phyloP scores from a whole-genome alignment of 1,140 invertebrate genomes.

The Pectinophora gossypiella region DNA sequence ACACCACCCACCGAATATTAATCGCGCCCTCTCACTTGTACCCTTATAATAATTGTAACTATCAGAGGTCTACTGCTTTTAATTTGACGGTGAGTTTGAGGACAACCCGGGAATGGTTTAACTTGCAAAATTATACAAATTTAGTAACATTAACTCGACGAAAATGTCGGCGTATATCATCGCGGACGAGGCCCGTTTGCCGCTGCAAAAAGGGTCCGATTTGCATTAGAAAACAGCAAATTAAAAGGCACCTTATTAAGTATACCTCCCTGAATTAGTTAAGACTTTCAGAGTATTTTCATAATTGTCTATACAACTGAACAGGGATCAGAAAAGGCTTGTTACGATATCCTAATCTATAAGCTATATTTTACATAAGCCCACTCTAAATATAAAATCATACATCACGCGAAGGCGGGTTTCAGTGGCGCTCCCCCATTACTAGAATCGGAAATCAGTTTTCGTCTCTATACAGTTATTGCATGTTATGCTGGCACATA shows the following conservation, averaged over 20 bases:
- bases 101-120: conserved; percentile 27
- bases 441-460: no score
- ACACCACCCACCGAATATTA: conserved; percentile 31
- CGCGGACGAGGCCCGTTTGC: conserved; percentile 32
- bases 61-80: conserved; percentile 22
- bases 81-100: conserved; percentile 20
- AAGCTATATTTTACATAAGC: no score
- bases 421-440: no score
- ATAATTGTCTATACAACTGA: no score
- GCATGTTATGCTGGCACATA: no score
- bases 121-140: conserved; percentile 43
- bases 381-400: no score
- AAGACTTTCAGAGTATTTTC: no score
- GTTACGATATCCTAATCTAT: no score
- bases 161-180: conserved; percentile 45
- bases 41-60: conserved; percentile 31
- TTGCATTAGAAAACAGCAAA: conserved; percentile 34
- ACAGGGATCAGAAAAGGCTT: no score
- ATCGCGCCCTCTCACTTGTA: conserved; percentile 25
- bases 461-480: no score
- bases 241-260: neutral
- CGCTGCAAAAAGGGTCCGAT: conserved; percentile 49
- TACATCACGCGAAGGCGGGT: no score
- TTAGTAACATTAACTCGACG: conserved; percentile 33
- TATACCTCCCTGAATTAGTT: neutral